Evolutionary conservation across 2,797 vertebrate species (phyloP).

Genomic region (Ctenochaetus hawaiiensis): DNA sequence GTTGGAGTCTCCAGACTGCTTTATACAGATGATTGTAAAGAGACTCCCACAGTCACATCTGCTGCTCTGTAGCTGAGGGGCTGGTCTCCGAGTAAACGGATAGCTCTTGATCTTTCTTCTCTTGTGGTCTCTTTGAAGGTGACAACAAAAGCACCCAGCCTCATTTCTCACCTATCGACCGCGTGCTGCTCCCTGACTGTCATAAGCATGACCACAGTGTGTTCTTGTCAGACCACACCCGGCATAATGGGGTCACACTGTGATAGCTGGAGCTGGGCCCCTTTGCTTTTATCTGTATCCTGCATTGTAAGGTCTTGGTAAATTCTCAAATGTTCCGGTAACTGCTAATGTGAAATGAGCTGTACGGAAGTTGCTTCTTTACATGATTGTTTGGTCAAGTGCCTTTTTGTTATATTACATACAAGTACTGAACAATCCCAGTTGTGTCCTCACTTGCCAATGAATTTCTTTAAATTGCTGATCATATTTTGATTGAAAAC

Average conservation of each 20-base stretch:
- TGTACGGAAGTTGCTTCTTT: neutral
- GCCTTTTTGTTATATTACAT: neutral
- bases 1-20: neutral
- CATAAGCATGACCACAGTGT: slow-evolving; percentile 14
- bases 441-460: neutral
- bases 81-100: slow-evolving; percentile 63
- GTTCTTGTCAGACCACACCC: slow-evolving; percentile 15
- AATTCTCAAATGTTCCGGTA: neutral
- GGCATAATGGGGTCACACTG: slow-evolving; percentile 10
- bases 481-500: slow-evolving; percentile 3
- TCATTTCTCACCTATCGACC: slow-evolving; percentile 30
- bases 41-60: slow-evolving; percentile 20
- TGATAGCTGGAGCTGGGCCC: neutral
- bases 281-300: neutral
- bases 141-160: slow-evolving; percentile 54
- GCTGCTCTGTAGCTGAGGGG: slow-evolving; percentile 42
- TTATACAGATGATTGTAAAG: neutral
- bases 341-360: neutral
- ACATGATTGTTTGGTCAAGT: neutral
- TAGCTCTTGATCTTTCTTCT: slow-evolving; percentile 68
- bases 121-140: slow-evolving; percentile 69
- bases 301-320: neutral
- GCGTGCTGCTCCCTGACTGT: slow-evolving; percentile 10
- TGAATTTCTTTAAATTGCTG: neutral
- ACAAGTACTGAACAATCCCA: neutral